phyloP scores from a whole-genome alignment of 2,113 vertebrate genomes.

The Mus musculus region GRCm39 chr12:52227501-52228000 shows the following conservation, averaged over 20 bases:
- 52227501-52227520: not conserved
- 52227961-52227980: slow-evolving; percentile 16
- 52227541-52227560: not conserved
- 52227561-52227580: not conserved
- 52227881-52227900: slow-evolving; percentile 96
- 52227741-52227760: not conserved
- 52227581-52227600: not conserved
- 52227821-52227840: not conserved
- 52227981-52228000: slow-evolving; percentile 86
- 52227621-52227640: not conserved
- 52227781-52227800: not conserved
- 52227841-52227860: slow-evolving; percentile 45
- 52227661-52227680: not conserved
- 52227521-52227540: not conserved
- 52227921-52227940: slow-evolving; percentile 73
- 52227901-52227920: slow-evolving; percentile 96
- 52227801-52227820: not conserved
- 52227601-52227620: not conserved
- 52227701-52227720: not conserved
- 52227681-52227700: not conserved
- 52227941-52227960: slow-evolving; percentile 62
- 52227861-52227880: slow-evolving; percentile 91
- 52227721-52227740: not conserved
- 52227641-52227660: not conserved
- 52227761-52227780: not conserved